Percentiles rank a stretch among this genome's conserved stretches.
Evolutionary conservation across 1,140 invertebrate species (phyloP).

Genomic region (Steinernema feltiae): DNA sequence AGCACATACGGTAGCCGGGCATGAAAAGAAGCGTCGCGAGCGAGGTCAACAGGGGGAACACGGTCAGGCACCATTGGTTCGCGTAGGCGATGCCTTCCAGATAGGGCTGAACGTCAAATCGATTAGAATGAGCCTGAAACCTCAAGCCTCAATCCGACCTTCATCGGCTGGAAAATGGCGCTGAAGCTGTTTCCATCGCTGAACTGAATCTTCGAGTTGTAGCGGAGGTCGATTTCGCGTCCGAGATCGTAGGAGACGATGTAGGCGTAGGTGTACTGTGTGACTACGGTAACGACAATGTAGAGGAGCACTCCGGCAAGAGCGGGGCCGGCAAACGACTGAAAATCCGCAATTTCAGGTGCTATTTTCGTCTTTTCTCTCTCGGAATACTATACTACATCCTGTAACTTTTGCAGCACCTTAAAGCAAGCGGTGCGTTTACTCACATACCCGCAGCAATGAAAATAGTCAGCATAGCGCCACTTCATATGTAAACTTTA

Average conservation of each 20-base stretch:
- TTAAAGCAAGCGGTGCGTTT: too few relatives aligned
- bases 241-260: background rate
- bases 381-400: too few relatives aligned
- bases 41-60: background rate
- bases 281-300: background rate
- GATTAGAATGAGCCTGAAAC: background rate
- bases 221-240: background rate
- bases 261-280: background rate
- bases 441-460: too few relatives aligned
- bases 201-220: background rate
- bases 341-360: background rate
- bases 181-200: background rate
- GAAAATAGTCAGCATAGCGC: too few relatives aligned
- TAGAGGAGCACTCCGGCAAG: background rate
- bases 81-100: background rate
- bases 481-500: too few relatives aligned
- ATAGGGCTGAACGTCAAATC: background rate
- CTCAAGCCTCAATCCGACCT: background rate
- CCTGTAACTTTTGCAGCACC: too few relatives aligned
- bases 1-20: background rate
- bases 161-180: background rate
- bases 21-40: background rate
- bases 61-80: background rate
- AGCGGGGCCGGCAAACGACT: background rate
- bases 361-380: too few relatives aligned